Base-by-base conservation (phyloP, 2,888 invertebrate species). In the Allolobophora icterica region DNA sequence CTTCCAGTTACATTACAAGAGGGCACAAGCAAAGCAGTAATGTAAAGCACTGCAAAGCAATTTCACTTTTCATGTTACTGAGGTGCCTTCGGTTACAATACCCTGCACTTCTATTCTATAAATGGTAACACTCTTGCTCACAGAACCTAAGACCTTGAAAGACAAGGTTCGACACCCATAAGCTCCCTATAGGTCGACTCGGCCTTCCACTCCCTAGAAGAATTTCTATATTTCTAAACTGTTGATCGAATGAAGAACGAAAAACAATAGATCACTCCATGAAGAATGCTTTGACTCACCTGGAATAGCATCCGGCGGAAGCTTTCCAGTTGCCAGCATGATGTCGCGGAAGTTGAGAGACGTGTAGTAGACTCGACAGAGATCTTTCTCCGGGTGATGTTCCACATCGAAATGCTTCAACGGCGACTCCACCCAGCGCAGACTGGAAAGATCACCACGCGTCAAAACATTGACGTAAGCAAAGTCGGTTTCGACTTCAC, bases 301-400 rank as follows among this genome's bases (percentile, higher is more conserved):
- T 30, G 99, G 99, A 92, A 99, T 96, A 90, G 99, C 98, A 96
- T 99, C 99, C 52, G 99, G 98, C 91, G 99, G 98, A 92, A 99
- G 96, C 96, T 99, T 99, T 94, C 99, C 99, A 40, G 98, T 98
- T 45, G 99, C 99, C 94, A 99, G 96, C 99, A 99, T 99, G 93
- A 99, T 97, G 96, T 99, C 99, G 93, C 99, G 97, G 97, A 99
- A 99, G 96, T 99, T 99, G 92, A 99, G 97, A 84, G 99, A 98
- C 2, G 98, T 97, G 96, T 98, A 99, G 95, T 98, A 97, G 30
- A 99, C 98, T 92, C 96, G 96, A 96, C 98, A 98, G 90, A 98
- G 96, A 94, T 97, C 97, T 30, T 96, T 95, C 92, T 96, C 96
- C 8, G 96, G 95, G n/a, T 92, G 52, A n/a, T 89, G 89, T 89